Base-by-base conservation (phyloP, 1,140 invertebrate genomes). In the Diplogasteroides magnus region DNA sequence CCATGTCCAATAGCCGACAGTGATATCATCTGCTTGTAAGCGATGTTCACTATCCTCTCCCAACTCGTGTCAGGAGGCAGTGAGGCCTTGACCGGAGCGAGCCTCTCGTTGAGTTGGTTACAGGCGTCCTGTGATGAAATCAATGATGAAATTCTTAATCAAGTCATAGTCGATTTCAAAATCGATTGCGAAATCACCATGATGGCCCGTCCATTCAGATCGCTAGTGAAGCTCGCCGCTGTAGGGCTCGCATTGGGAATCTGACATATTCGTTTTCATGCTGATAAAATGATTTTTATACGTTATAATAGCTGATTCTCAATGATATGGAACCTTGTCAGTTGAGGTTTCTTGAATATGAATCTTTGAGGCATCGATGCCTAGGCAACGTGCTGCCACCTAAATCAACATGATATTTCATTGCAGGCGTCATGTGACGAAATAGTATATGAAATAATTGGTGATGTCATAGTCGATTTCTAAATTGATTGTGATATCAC, bases 131-230 rank as follows among this genome's bases (percentile, higher is more conserved):
- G 59, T n/a, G 27, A 23, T 61, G 6, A 48, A 11, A 48, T 48
- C 6, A 48, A n/a, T n/a, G n/a, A n/a, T n/a, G n/a, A n/a, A n/a
- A n/a, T n/a, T n/a, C n/a, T n/a, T n/a, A n/a, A n/a, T n/a, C n/a
- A n/a, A n/a, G n/a, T n/a, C n/a, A n/a, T n/a, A n/a, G n/a, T n/a
- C n/a, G n/a, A n/a, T n/a, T n/a, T n/a, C n/a, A n/a, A n/a, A n/a
- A n/a, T n/a, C n/a, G n/a, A n/a, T n/a, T n/a, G n/a, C n/a, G n/a
- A n/a, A 48, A n/a, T 15, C 27, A 68, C 66, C 59, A 66, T 80
- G 59, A 97, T 88, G 23, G 94, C 94, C 90, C 94, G 93, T 74
- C 94, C 94, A 84, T 97, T 94, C 0, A 97, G 82, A 87, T 97
- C 94, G 1, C 93, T 94, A 11, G 91, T 89, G 57, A 88, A 87